phyloP scores from a whole-genome alignment of 2,797 vertebrate species.

The Pseudopleuronectes americanus region DNA sequence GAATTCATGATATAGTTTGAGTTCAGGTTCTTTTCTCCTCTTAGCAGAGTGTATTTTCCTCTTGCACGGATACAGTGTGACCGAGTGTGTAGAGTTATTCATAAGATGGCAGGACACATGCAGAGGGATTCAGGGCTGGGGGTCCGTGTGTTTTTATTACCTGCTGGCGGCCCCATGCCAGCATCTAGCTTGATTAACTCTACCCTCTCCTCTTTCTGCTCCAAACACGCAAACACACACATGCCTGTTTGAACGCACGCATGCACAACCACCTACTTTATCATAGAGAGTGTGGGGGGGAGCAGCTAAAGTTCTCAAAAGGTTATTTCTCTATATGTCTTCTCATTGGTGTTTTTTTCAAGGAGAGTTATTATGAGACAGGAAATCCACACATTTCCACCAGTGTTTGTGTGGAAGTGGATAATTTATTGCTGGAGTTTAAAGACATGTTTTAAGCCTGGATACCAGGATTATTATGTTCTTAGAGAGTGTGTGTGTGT shows the following conservation, averaged over 20 bases:
- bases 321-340: constrained; percentile 59
- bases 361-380: constrained; percentile 48
- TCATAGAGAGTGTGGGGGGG: constrained; percentile 43
- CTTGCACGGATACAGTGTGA: constrained; percentile 12
- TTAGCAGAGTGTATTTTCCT: constrained; percentile 9
- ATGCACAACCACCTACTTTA: constrained; percentile 42
- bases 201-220: constrained; percentile 13
- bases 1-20: constrained; percentile 22
- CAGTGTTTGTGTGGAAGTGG: constrained; percentile 28
- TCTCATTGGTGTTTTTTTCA: constrained; percentile 51
- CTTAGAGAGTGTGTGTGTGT: constrained; percentile 12
- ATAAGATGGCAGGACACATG: constrained; percentile 28
- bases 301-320: constrained; percentile 62
- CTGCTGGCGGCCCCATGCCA: constrained; percentile 68
- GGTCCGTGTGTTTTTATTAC: constrained; percentile 76
- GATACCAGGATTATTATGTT: constrained; percentile 31
- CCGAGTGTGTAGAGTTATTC: constrained; percentile 33
- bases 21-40: constrained; percentile 27
- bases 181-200: constrained; percentile 72
- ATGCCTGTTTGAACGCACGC: constrained; percentile 28
- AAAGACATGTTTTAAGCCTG: constrained; percentile 41
- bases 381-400: constrained; percentile 54
- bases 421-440: constrained; percentile 48
- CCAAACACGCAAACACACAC: constrained; percentile 26
- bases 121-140: constrained; percentile 50